Evolutionary conservation across 2,113 vertebrate species (phyloP).

Genomic region (Aegithalos caudatus): DNA sequence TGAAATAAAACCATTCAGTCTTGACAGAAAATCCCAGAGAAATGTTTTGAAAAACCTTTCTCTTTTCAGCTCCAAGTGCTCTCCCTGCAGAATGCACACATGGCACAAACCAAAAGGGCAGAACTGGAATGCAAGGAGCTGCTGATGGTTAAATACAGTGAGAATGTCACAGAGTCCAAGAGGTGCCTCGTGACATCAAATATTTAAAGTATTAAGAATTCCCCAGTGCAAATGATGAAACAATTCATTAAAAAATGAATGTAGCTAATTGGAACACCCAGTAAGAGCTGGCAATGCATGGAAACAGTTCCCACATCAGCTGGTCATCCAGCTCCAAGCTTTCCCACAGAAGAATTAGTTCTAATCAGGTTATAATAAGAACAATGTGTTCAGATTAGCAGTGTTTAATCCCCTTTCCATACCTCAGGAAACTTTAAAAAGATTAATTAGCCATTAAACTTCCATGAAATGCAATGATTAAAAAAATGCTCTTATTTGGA

Average conservation of each 20-base stretch:
- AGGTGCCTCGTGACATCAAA: conserved; percentile 41
- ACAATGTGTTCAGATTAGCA: conserved; percentile 58
- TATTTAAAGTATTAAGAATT: conserved; percentile 62
- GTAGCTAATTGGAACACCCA: conserved; percentile 55
- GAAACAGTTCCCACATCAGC: conserved; percentile 37
- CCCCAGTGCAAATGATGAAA: conserved; percentile 57
- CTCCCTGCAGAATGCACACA: background rate
- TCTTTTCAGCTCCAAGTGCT: background rate
- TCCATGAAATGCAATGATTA: conserved; percentile 11
- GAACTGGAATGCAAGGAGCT: background rate
- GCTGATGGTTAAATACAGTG: background rate
- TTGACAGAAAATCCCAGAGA: background rate
- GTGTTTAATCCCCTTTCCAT: conserved; percentile 44
- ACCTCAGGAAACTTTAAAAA: conserved; percentile 40
- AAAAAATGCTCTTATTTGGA: background rate
- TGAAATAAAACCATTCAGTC: background rate
- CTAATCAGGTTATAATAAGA: conserved; percentile 61
- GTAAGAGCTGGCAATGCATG: conserved; percentile 26
- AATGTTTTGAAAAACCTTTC: background rate
- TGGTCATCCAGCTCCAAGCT: background rate
- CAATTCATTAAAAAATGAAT: conserved; percentile 51
- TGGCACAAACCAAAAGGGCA: background rate
- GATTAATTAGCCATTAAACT: conserved; percentile 63
- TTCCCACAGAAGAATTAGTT: conserved; percentile 49
- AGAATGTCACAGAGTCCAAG: conserved; percentile 31